Conservation (phyloP, 2,888 invertebrate species). For the Cerastis rubricosa region DNA sequence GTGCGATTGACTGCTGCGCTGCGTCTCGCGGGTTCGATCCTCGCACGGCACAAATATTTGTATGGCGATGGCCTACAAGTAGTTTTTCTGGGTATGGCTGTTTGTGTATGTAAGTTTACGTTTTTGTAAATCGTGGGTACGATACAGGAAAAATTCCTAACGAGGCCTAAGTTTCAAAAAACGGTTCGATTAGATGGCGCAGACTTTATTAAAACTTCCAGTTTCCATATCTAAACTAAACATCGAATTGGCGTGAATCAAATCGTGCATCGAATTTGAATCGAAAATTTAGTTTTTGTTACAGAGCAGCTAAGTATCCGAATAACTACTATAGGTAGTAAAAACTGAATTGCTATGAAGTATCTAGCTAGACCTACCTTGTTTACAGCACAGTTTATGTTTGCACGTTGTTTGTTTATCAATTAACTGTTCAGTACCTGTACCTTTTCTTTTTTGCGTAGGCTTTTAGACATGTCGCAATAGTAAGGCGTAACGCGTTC, state of each 20-base stretch:
- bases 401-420: slow-evolving; percentile 28
- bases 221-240: not conserved
- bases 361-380: not conserved
- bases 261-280: too few species aligned
- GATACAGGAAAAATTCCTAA: too few species aligned
- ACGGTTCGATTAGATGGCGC: not conserved
- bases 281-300: not conserved
- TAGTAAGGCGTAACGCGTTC: slow-evolving; percentile 82
- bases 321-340: slow-evolving; percentile 17
- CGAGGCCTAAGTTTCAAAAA: too few species aligned
- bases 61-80: too few species aligned
- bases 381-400: slow-evolving; percentile 7
- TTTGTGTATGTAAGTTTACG: too few species aligned
- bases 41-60: too few species aligned
- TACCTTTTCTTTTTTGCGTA: slow-evolving; percentile 62
- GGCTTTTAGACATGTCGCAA: slow-evolving; percentile 79
- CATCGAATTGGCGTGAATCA: not conserved
- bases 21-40: too few species aligned
- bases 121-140: too few species aligned
- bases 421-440: slow-evolving; percentile 30
- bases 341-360: slow-evolving; percentile 17
- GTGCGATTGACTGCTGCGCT: too few species aligned
- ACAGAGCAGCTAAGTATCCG: not conserved
- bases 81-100: too few species aligned
- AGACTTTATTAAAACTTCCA: not conserved